Evolutionary conservation across 1,140 invertebrate genomes (phyloP).

Genomic region (Cotesia glomerata): DNA sequence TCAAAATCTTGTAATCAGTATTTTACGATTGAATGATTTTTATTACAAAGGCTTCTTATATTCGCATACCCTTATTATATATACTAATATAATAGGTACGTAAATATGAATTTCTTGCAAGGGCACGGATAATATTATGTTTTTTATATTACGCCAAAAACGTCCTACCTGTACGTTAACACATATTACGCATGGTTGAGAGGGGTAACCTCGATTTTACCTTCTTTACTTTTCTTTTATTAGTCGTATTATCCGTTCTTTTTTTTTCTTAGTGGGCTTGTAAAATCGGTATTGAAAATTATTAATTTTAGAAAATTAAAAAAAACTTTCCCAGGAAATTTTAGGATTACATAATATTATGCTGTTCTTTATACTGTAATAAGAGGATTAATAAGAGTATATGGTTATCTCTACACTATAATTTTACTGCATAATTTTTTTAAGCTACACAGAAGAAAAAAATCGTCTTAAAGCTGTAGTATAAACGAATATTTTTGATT

Average conservation of each 20-base stretch:
- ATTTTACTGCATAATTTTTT: no score
- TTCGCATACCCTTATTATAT: no score
- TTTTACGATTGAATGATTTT: neutral
- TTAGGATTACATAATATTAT: no score
- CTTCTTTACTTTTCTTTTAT: conserved; percentile 16
- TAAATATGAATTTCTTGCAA: neutral
- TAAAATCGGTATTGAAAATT: conserved; percentile 29
- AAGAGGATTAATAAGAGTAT: no score
- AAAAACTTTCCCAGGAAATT: no score
- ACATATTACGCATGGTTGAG: conserved; percentile 41
- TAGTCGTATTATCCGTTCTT: conserved; percentile 27
- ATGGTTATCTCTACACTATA: no score
- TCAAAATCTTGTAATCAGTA: no score
- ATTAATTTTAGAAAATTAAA: neutral
- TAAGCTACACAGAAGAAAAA: no score
- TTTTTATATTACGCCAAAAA: conserved; percentile 14
- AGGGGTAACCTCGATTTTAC: conserved; percentile 34
- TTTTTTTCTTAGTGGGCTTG: conserved; percentile 29
- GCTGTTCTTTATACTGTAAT: no score
- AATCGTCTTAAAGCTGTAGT: no score
- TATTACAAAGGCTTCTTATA: neutral
- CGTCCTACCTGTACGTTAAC: conserved; percentile 35
- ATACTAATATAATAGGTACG: conserved; percentile 8
- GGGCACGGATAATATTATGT: conserved; percentile 9
- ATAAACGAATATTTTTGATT: no score